A percentile compares a stretch with the other conserved stretches of the same genome.
These are phyloP conservation scores for Nowickia ferox DNA, from an alignment of 2,888 invertebrate species.

Conservation along the genomic window DNA sequence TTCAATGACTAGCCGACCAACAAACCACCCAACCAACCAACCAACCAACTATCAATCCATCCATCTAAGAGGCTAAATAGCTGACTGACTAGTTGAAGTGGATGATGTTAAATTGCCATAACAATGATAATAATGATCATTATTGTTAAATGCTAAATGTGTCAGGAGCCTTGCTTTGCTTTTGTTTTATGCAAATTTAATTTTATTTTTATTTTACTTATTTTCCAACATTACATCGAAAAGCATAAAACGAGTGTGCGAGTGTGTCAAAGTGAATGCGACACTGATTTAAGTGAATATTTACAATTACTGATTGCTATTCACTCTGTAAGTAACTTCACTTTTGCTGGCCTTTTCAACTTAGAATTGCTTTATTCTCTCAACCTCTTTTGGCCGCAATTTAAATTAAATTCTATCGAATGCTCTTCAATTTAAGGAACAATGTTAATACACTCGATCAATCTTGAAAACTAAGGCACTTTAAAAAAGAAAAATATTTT, in stretches of 20 bases:
- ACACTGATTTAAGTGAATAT: conserved; percentile 59
- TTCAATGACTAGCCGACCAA: conserved; percentile 5
- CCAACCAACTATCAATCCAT: conserved; percentile 9
- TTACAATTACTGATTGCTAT: conserved; percentile 59
- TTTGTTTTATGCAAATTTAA: conserved; percentile 15
- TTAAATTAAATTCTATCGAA: conserved; percentile 23
- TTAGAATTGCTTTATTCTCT: not conserved
- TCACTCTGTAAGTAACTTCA: conserved; percentile 58
- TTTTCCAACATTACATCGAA: not conserved
- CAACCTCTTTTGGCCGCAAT: not conserved
- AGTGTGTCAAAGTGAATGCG: not conserved
- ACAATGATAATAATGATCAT: conserved; percentile 62
- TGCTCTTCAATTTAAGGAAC: not conserved
- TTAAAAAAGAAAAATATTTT: conserved; percentile 1
- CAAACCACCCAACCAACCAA: not conserved
- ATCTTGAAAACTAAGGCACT: conserved; percentile 30
- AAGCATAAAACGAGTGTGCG: not conserved
- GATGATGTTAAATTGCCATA: conserved; percentile 59
- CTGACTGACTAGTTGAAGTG: conserved; percentile 35
- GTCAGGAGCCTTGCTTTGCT: conserved; percentile 36
- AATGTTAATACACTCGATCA: conserved; percentile 61
- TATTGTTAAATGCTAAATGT: conserved; percentile 56
- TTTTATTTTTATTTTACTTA: not conserved
- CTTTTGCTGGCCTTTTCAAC: conserved; percentile 46
- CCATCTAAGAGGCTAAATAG: conserved; percentile 20